Base-by-base conservation (phyloP, 2,888 invertebrate genomes). In the Sarcophaga variegata region DNA sequence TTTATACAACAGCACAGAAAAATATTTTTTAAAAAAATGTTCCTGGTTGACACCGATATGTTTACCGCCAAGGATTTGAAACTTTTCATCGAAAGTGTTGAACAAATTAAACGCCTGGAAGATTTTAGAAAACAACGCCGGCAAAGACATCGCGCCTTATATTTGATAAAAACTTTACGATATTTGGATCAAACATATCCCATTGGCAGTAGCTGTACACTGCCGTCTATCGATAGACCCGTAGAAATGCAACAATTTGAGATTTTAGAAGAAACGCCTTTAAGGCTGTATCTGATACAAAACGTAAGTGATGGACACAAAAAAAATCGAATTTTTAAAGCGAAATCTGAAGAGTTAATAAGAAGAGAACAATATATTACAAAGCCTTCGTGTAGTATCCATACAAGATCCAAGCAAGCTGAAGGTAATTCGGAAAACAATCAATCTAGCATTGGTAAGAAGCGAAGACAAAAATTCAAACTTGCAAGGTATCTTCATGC, bases 31-130 rank as follows among this genome's bases (percentile, higher is more conserved):
- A 20, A 4, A 22, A 45, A 54, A 54, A 54, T 54, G 54, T 12
- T 2, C 1, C 12, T 54, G 12, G 17, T 54, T 54, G 54, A 54
- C 14, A 54, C 54, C 10, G 54, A 54, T 54, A 54, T 14, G 14
- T 54, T 54, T 37, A 37, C 79, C 4, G 37, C 63, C 54, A 63
- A n/a, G n/a, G 79, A 79, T 71, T 67, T 79, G 27, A 37, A 20
- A n/a, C 63, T 86, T 2, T 83, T 83, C 22, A 74, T 83, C 20
- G 83, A 86, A 49, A 83, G 80, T n/a, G 20, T 86, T 1, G 86
- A 83, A 49, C 59, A 77, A 72, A 77, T 83, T 20, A 45, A 67
- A 12, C 83, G 69, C n/a, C 67, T 86, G 37, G 67, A 83, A 72
- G 14, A 8, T 5, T 22, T 62, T 3, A 86, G 63, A 25, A 22